Conservation (phyloP, 64 coral and sea anemone genomes). For the Stichodactyla mertensii region DNA sequence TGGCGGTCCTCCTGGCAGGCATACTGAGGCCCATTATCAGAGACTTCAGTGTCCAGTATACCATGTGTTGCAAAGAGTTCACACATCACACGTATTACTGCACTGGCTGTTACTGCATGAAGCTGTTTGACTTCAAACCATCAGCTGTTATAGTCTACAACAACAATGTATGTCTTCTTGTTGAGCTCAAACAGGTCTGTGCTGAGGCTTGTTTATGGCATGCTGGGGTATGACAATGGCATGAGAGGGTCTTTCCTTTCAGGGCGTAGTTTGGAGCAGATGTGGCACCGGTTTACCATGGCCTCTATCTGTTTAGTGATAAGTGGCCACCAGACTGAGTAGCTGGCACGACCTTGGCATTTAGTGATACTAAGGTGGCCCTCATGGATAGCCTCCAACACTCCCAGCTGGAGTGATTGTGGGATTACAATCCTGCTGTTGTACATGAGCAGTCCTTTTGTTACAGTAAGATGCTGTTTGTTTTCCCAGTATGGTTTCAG, state of each 20-base stretch:
- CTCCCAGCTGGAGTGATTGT: neutral
- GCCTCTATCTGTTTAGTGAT: slow-evolving; percentile 5
- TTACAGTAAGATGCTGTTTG: neutral
- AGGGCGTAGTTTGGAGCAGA: slow-evolving; percentile 20
- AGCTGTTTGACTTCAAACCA: slow-evolving; percentile 33
- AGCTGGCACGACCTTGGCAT: slow-evolving; percentile 1
- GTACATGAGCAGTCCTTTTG: neutral
- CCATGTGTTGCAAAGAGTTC: slow-evolving; percentile 37
- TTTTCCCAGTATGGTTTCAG: neutral
- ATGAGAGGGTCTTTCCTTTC: too few species aligned
- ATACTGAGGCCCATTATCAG: slow-evolving; percentile 40
- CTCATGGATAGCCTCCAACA: slow-evolving; percentile 1
- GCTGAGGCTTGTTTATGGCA: slow-evolving; percentile 9
- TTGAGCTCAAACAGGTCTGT: slow-evolving; percentile 37
- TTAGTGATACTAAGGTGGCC: slow-evolving; percentile 33
- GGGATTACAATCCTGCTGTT: slow-evolving; percentile 32
- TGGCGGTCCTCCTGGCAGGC: too few species aligned
- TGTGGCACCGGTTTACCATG: slow-evolving; percentile 29
- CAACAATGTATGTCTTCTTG: slow-evolving; percentile 32
- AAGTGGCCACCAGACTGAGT: slow-evolving; percentile 32
- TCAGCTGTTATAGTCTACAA: slow-evolving; percentile 29
- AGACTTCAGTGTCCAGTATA: slow-evolving; percentile 24
- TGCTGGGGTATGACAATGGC: neutral
- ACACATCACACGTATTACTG: neutral
- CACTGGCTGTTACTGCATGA: neutral